phyloP scores from a whole-genome alignment of 2,113 vertebrate species.

The Dermatemys mawii region DNA sequence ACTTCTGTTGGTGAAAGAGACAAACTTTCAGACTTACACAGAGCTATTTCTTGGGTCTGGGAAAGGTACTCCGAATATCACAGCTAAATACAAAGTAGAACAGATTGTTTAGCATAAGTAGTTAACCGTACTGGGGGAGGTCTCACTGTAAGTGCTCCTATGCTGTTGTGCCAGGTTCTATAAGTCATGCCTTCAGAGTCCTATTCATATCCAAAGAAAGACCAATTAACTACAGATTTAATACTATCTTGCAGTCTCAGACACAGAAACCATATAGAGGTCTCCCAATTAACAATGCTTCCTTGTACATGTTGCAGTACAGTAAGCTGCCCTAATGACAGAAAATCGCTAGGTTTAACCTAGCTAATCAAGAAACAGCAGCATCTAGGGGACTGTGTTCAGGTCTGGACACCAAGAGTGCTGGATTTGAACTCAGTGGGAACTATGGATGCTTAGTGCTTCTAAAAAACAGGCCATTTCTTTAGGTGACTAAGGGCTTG shows the following conservation, averaged over 20 bases:
- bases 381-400: not conserved
- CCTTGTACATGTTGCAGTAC: not conserved
- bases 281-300: not conserved
- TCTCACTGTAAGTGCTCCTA: not conserved
- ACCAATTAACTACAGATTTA: not conserved
- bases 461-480: not conserved
- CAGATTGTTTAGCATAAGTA: not conserved
- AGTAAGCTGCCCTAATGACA: not conserved
- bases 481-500: not conserved
- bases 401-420: not conserved
- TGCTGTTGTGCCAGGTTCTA: not conserved
- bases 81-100: not conserved
- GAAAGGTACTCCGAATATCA: not conserved
- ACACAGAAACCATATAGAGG: not conserved
- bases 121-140: not conserved
- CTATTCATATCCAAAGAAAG: not conserved
- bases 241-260: not conserved
- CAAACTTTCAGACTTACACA: not conserved
- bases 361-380: not conserved
- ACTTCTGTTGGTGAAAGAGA: not conserved
- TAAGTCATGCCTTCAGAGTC: not conserved
- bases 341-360: not conserved
- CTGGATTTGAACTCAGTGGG: not conserved
- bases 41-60: not conserved
- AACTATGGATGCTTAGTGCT: fast-evolving